Evolutionary conservation across 1,140 invertebrate species (phyloP).

Genomic region (Dreissena rostriformis): DNA sequence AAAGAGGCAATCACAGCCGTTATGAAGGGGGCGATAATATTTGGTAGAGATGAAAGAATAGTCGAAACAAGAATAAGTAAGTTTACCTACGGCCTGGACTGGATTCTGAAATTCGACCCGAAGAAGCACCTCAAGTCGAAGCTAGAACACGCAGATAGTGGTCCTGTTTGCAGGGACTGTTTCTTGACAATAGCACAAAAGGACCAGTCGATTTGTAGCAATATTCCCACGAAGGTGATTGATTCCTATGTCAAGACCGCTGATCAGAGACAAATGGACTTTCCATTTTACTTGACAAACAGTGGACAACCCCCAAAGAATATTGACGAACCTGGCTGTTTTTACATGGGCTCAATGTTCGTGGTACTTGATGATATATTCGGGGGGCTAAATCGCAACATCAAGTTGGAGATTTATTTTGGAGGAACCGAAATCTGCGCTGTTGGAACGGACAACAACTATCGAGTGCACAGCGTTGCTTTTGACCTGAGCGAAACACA

Average conservation of each 20-base stretch:
- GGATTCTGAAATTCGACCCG: slow-evolving; percentile 36
- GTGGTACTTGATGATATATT: slow-evolving; percentile 13
- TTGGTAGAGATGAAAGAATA: slow-evolving; percentile 31
- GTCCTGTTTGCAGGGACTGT: slow-evolving; percentile 23
- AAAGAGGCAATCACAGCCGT: slow-evolving; percentile 15
- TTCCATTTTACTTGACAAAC: slow-evolving; percentile 45
- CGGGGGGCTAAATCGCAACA: too few relatives aligned
- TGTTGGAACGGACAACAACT: slow-evolving; percentile 12
- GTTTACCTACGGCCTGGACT: slow-evolving; percentile 45
- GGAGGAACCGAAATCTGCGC: slow-evolving; percentile 28
- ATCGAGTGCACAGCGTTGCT: slow-evolving; percentile 3
- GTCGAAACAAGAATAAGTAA: too few relatives aligned
- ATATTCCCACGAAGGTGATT: too few relatives aligned
- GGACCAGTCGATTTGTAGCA: too few relatives aligned
- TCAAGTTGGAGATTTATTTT: too few relatives aligned
- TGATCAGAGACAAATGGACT: slow-evolving; percentile 22
- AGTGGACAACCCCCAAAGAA: not conserved
- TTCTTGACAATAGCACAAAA: slow-evolving; percentile 25
- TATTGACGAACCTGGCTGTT: slow-evolving; percentile 27
- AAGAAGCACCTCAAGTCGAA: slow-evolving; percentile 7
- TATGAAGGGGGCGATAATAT: slow-evolving; percentile 41
- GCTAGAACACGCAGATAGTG: slow-evolving; percentile 20
- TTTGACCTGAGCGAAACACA: slow-evolving; percentile 30
- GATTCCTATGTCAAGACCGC: too few relatives aligned
- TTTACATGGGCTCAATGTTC: slow-evolving; percentile 14